A percentile compares a stretch with the other conserved stretches of the same genome.
Evolutionary conservation across 2,888 invertebrate species (phyloP).

Genomic region (Eupithecia vulgata): DNA sequence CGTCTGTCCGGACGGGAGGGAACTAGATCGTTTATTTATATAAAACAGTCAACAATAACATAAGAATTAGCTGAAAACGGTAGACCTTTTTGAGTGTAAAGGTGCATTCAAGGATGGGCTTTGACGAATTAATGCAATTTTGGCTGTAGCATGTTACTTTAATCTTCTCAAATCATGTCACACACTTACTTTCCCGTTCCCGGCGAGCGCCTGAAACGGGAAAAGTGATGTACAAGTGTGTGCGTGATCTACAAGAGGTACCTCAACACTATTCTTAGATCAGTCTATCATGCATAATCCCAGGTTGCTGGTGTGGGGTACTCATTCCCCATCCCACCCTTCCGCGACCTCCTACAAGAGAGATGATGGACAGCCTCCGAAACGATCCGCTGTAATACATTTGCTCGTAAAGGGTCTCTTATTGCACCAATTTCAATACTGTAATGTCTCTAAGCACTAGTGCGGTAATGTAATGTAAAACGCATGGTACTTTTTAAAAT

Average conservation of each 20-base stretch:
- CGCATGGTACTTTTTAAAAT: too few species aligned
- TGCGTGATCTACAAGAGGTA: too few species aligned
- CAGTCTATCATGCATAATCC: background rate
- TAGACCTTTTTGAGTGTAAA: background rate
- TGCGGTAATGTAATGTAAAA: too few species aligned
- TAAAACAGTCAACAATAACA: background rate
- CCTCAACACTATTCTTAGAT: background rate
- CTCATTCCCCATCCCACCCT: background rate
- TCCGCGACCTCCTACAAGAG: background rate
- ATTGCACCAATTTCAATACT: too few species aligned
- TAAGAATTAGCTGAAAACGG: background rate
- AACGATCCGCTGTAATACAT: slow-evolving; percentile 18
- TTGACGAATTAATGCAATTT: too few species aligned
- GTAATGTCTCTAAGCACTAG: too few species aligned
- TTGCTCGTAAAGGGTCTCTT: too few species aligned
- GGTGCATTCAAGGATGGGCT: too few species aligned
- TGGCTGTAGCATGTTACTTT: background rate
- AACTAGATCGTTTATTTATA: background rate
- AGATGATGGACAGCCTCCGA: background rate
- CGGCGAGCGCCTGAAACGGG: too few species aligned
- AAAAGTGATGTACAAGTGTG: too few species aligned
- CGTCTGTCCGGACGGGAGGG: background rate
- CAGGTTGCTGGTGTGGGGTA: background rate
- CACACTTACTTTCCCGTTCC: background rate
- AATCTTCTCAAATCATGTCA: background rate